Base-by-base conservation (phyloP, 2,113 vertebrate species). In the Micronycteris hirsuta region DNA sequence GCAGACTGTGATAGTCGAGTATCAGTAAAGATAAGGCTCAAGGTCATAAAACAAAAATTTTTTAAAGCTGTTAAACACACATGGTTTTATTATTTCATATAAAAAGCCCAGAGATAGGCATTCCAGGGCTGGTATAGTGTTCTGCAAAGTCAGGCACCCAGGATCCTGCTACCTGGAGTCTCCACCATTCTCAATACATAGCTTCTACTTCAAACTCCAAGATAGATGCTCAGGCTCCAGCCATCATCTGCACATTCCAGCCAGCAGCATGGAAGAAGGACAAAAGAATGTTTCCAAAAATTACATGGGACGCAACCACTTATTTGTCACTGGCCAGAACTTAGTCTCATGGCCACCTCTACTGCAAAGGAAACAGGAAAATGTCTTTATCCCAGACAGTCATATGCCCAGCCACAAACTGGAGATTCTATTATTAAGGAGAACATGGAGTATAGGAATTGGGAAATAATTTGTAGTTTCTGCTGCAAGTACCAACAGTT, bases 231-330 rank as follows among this genome's bases (percentile, higher is more conserved):
- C 33, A 56, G 58, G 47, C 28, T 68, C 74, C 67, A 74, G 74
- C 73, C 45, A 36, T 96, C 89, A 76, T 43, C 49, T 93, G 65
- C 71, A 71, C 38, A 82, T 67, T 67, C 78, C 58, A 97, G 65
- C 31, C 38, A 92, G 45, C 31, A 82, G 43, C 14, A 52, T 74
- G 33, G 61, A 89, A 5, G 14, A 61, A 91, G 16, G 56, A 76
- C 7, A 26, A 67, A 74, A 70, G 28, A 41, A 78, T 41, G 31
- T 56, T 73, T 88, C 24, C 36, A 71, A 49, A 91, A 83, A 33
- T 58, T 10, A 9, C 28, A 43, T 0, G 16, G 52, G 33, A 56
- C 4, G 4, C 38, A 54, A 76, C n/a, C 6, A 8, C 11, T 83
- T 86, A 74, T 33, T 68, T 77, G 24, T 77, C 41, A 31, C 36